Conservation (phyloP, 2,888 invertebrate genomes). For the Sialis fuliginosa region DNA sequence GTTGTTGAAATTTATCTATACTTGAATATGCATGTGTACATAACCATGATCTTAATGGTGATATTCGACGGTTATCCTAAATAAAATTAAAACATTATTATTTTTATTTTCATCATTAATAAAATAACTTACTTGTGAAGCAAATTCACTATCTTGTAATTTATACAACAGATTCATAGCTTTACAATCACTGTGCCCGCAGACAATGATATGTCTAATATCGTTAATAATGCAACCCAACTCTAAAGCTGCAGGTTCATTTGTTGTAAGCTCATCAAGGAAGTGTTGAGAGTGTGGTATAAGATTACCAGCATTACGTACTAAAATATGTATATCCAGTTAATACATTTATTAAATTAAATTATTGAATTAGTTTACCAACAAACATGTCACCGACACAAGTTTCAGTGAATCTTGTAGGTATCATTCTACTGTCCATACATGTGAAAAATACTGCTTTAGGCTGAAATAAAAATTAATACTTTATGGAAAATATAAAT, state of each 20-base stretch:
- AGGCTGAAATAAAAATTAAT: slow-evolving; percentile 54
- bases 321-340: slow-evolving; percentile 34
- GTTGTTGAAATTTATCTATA: slow-evolving; percentile 62
- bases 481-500: neutral
- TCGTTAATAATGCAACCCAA: slow-evolving; percentile 84
- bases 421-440: slow-evolving; percentile 96
- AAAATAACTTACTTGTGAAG: slow-evolving; percentile 35
- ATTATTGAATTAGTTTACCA: slow-evolving; percentile 31
- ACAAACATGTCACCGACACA: slow-evolving; percentile 97
- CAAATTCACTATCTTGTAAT: slow-evolving; percentile 59
- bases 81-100: slow-evolving; percentile 10
- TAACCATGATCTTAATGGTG: slow-evolving; percentile 82
- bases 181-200: slow-evolving; percentile 97
- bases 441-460: slow-evolving; percentile 95
- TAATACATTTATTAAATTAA: neutral
- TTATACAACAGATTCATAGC: slow-evolving; percentile 87
- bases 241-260: slow-evolving; percentile 91
- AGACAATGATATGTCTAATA: slow-evolving; percentile 83
- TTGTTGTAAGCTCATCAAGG: slow-evolving; percentile 70
- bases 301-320: slow-evolving; percentile 91
- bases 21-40: slow-evolving; percentile 72
- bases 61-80: slow-evolving; percentile 59
- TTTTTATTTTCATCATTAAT: neutral
- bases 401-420: slow-evolving; percentile 86
- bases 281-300: slow-evolving; percentile 85